Evolutionary conservation across 1,140 invertebrate genomes (phyloP).

Genomic region (Aradophagus sp.): DNA sequence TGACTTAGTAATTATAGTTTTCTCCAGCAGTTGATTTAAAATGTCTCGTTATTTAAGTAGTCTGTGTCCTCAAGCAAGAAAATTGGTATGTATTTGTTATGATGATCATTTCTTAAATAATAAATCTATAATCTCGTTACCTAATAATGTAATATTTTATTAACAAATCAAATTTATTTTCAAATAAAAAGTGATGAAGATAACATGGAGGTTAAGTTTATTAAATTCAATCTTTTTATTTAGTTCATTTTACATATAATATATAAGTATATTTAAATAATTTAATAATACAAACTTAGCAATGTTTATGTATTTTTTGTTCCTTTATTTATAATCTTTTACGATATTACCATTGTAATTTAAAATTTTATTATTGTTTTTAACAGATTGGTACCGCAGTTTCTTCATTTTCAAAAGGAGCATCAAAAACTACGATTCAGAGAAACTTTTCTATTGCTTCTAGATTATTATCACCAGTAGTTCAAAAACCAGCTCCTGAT

Average conservation of each 20-base stretch:
- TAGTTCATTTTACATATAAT: no score
- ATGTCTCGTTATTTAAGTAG: constrained; percentile 65
- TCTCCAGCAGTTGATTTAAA: constrained; percentile 16
- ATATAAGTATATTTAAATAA: no score
- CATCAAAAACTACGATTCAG: constrained; percentile 5
- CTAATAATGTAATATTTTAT: no score
- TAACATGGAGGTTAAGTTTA: no score
- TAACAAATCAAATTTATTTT: no score
- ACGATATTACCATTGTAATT: constrained; percentile 4
- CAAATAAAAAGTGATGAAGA: no score
- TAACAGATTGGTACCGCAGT: constrained; percentile 14
- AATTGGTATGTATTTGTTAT: constrained; percentile 57
- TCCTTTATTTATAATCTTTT: background rate
- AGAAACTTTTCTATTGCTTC: constrained; percentile 61
- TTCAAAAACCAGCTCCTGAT: constrained; percentile 89
- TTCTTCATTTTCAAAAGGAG: constrained; percentile 39
- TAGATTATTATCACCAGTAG: constrained; percentile 55
- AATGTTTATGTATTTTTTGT: no score
- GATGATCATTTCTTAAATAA: background rate
- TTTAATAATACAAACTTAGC: no score
- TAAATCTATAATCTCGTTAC: no score
- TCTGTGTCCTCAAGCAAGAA: constrained; percentile 57
- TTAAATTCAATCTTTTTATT: no score
- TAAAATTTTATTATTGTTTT: constrained; percentile 5
- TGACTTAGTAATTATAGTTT: background rate